Evolutionary conservation across 2,888 invertebrate species (phyloP), one percentile per base, ranked within the genome.

Genomic region (Tubulanus polymorphus): DNA sequence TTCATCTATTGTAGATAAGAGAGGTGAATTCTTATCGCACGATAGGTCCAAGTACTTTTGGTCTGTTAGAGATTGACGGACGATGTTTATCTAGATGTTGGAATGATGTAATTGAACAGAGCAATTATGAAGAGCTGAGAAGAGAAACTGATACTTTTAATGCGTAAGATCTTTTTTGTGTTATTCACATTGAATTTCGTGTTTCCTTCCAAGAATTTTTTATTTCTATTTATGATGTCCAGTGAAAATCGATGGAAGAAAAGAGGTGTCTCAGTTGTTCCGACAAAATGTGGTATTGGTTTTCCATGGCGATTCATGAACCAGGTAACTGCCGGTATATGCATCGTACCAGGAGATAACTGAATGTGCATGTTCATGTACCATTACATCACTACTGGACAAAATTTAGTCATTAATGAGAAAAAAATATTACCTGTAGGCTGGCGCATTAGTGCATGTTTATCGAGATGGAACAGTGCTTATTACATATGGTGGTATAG

Each of bases 1-100:
- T 18, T 29, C 25, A 20, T 18, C 37, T 2, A 1, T 53, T 67
- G 56, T 55, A 84, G 83, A 46, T 85, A 15, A 73, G 83, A 10
- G 79, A 84, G 67, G 65, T 88, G 20, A 94, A 95, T 80, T 82
- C 95, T 67, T 92, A 89, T 70, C 81, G 83, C 66, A 88, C 89
- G 71, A 90, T 90, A 15, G 85, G 87, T 60, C 60, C 74, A 3
- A 93, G 93, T 0, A 89, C 88, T 73, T 93, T 88, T 69, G 87
- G 88, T 53, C 91, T 93, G 80, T n/a, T n/a, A n/a, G n/a, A n/a
- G n/a, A n/a, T n/a, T n/a, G n/a, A n/a, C n/a, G n/a, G n/a, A n/a
- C n/a, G n/a, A n/a, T n/a, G n/a, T n/a, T n/a, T n/a, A n/a, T n/a
- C n/a, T n/a, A 60, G 67, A 3, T 71, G 76, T 52, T 80, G 80